phyloP scores from a whole-genome alignment of 2,113 vertebrate genomes.

The Thomomys bottae region DNA sequence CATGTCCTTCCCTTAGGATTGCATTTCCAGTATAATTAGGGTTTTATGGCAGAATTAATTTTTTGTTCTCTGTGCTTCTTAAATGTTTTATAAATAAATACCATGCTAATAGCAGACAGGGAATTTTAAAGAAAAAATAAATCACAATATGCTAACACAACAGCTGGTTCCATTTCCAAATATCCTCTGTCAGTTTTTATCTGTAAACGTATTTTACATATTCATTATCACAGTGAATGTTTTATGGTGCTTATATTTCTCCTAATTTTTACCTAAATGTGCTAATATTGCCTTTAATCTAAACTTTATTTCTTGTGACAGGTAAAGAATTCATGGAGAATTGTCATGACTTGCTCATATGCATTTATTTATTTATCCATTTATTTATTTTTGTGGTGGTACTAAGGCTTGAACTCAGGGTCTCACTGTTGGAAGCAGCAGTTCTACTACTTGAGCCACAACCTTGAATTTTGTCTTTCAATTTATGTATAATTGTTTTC shows the following conservation, averaged over 20 bases:
- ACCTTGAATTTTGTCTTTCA: background rate
- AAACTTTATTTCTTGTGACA: constrained; percentile 18
- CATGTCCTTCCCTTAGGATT: constrained; percentile 19
- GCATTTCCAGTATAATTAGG: constrained; percentile 34
- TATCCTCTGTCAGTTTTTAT: constrained; percentile 1
- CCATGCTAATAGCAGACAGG: constrained; percentile 18
- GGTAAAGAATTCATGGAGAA: background rate
- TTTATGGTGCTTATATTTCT: constrained; percentile 26
- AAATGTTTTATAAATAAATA: constrained; percentile 41
- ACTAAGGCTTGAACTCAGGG: too few relatives aligned
- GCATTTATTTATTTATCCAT: background rate
- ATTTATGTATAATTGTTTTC: background rate
- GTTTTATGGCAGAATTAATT: background rate
- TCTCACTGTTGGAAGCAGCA: too few relatives aligned
- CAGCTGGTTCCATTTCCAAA: constrained; percentile 42
- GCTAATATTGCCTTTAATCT: constrained; percentile 16
- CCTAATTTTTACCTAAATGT: constrained; percentile 35
- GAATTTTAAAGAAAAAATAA: constrained; percentile 57
- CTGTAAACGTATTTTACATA: constrained; percentile 39
- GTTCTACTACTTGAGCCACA: too few relatives aligned
- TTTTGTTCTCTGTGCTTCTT: background rate
- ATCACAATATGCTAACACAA: constrained; percentile 37
- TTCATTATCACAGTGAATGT: constrained; percentile 25
- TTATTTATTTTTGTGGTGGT: too few relatives aligned
- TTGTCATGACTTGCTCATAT: background rate